Evolutionary conservation across 2,888 invertebrate species (phyloP).

Genomic region (Leptinotarsa peninsularis): DNA sequence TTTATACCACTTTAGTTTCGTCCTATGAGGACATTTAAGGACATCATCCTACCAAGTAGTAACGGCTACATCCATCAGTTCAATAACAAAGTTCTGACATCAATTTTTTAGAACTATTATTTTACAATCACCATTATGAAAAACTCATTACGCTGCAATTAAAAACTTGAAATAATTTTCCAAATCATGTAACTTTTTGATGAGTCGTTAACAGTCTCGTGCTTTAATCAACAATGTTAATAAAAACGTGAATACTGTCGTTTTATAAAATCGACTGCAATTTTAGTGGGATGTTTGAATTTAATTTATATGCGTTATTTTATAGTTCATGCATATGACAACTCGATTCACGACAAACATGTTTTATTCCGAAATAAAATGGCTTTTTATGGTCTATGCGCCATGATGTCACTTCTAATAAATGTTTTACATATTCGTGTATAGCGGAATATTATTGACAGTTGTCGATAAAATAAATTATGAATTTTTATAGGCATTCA

Average conservation of each 20-base stretch:
- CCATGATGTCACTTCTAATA: conserved; percentile 49
- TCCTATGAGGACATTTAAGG: too few species aligned
- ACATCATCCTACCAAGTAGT: too few species aligned
- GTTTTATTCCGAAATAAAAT: conserved; percentile 52
- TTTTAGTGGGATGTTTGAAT: conserved; percentile 43
- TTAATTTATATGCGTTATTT: conserved; percentile 53
- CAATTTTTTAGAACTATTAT: too few species aligned
- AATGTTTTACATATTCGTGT: conserved; percentile 48
- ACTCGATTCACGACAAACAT: conserved; percentile 44
- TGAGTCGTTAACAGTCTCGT: background rate
- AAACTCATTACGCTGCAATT: too few species aligned
- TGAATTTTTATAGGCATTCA: conserved; percentile 12
- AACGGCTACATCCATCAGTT: too few species aligned
- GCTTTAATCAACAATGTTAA: conserved; percentile 21
- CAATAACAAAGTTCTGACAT: too few species aligned
- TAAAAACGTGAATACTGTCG: conserved; percentile 31
- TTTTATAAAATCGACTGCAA: conserved; percentile 35
- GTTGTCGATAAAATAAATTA: conserved; percentile 23
- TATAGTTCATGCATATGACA: conserved; percentile 51
- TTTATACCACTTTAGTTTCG: too few species aligned
- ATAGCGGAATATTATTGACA: conserved; percentile 26
- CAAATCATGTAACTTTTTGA: too few species aligned
- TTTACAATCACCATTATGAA: too few species aligned
- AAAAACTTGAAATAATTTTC: too few species aligned
- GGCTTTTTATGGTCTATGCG: conserved; percentile 46